Evolutionary conservation across 92 coral and sea anemone genomes (phyloP).

Genomic region (Meandrina meandrites): DNA sequence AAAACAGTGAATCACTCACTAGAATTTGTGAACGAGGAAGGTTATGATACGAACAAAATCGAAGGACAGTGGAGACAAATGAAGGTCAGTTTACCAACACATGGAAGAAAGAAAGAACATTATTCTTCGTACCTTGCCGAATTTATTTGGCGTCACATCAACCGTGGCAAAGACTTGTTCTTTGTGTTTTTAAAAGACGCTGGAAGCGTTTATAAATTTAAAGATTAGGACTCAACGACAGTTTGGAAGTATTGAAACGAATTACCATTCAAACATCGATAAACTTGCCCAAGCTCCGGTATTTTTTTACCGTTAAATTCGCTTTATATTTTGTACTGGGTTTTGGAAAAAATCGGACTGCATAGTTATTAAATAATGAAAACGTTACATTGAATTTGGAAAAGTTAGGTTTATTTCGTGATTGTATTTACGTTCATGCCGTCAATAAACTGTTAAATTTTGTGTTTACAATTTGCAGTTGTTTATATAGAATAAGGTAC

Average conservation of each 20-base stretch:
- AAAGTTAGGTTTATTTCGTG: not conserved
- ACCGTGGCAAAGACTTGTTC: no score
- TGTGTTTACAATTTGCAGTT: not conserved
- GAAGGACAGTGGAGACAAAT: no score
- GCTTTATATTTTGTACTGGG: constrained; percentile 11
- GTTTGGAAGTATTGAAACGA: no score
- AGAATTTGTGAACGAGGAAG: no score
- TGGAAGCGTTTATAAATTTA: no score
- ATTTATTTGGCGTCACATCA: no score
- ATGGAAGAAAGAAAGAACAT: no score
- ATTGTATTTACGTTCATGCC: not conserved
- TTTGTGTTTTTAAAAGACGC: no score
- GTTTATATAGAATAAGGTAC: not conserved
- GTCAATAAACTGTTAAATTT: constrained; percentile 14
- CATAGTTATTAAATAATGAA: not conserved
- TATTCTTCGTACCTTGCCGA: no score
- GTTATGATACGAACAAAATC: no score
- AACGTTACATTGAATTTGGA: constrained; percentile 16
- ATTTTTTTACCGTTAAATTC: constrained; percentile 2
- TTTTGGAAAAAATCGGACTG: constrained; percentile 3
- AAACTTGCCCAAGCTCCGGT: constrained; percentile 10
- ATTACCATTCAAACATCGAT: not conserved
- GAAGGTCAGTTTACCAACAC: no score
- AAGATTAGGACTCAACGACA: not conserved
- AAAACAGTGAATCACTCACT: no score